Evolutionary conservation across 2,888 invertebrate species (phyloP), one percentile per base, ranked within the genome.

Genomic region (Parnassius orleans): DNA sequence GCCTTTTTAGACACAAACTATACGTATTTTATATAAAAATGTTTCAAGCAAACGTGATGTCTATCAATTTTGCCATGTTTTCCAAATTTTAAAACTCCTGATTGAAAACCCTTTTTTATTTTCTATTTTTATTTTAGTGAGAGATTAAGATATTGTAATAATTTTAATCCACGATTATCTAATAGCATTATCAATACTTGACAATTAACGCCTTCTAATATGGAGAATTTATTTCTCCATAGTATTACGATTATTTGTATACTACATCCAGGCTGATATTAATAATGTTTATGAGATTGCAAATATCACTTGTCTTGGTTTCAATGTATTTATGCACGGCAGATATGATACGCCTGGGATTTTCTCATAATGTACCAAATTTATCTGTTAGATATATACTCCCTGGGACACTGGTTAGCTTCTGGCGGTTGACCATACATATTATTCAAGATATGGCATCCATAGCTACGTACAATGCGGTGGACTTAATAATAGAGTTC

Each of bases 311-410:
- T 46, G 19, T 10, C 42, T 50, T 33, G 12, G 9, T 57, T 53
- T 42, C 19, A 53, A 15, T 33, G 33, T 52, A 47, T 46, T 52
- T 50, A 62, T 42, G 14, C 47, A 44, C 44, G 10, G 15, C 50
- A 51, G 69, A 70, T 71, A 70, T 63, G 63, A 69, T 65, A 58
- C 61, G 64, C 64, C 63, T 65, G 64, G 58, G 66, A 63, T 68
- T 66, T 69, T 65, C 70, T 57, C 66, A 64, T 66, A 66, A 69
- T 67, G 63, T 50, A 19, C 24, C 43, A 70, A 69, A 71, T 72
- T 66, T 71, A 64, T 62, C 59, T 57, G 33, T 55, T 64, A 57
- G 59, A 64, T 66, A 63, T 53, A 52, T 43, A 19, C 57, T 19
- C 19, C 46, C 57, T 48, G 9, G 48, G 7, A 47, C 53, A 52